These are phyloP conservation scores for Emydocephalus ijimae DNA, from an alignment of 2,113 vertebrate species.

Conservation along the genomic window DNA sequence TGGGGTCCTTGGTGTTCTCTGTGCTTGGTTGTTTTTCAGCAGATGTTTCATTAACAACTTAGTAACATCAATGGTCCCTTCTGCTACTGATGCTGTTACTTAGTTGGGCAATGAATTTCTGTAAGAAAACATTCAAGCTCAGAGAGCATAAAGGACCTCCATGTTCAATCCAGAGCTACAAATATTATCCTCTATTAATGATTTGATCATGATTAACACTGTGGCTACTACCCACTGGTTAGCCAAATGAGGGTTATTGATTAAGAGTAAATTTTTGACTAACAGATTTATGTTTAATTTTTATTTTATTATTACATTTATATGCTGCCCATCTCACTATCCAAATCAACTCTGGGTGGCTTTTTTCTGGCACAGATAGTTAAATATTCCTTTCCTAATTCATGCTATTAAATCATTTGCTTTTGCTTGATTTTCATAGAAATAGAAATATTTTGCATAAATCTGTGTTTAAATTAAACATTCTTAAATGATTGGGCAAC, in stretches of 20 bases:
- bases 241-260: not conserved
- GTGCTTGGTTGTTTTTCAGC: not conserved
- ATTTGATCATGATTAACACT: not conserved
- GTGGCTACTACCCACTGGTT: not conserved
- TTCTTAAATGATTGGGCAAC: conserved; percentile 80
- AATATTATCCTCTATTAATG: not conserved
- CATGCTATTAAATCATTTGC: conserved; percentile 37
- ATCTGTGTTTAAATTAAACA: conserved; percentile 84
- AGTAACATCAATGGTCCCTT: not conserved
- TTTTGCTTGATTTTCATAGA: conserved; percentile 56
- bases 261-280: not conserved
- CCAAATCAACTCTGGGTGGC: not conserved
- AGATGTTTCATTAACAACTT: not conserved
- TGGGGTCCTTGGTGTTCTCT: not conserved
- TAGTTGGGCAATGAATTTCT: not conserved
- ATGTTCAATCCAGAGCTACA: not conserved
- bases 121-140: not conserved
- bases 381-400: conserved; percentile 7
- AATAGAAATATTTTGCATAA: conserved; percentile 74
- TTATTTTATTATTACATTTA: not conserved
- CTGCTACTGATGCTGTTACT: not conserved
- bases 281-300: not conserved
- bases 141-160: not conserved
- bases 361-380: not conserved
- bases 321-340: not conserved